phyloP scores from a whole-genome alignment of 2,888 invertebrate genomes.

The Isotomurus palustris region DNA sequence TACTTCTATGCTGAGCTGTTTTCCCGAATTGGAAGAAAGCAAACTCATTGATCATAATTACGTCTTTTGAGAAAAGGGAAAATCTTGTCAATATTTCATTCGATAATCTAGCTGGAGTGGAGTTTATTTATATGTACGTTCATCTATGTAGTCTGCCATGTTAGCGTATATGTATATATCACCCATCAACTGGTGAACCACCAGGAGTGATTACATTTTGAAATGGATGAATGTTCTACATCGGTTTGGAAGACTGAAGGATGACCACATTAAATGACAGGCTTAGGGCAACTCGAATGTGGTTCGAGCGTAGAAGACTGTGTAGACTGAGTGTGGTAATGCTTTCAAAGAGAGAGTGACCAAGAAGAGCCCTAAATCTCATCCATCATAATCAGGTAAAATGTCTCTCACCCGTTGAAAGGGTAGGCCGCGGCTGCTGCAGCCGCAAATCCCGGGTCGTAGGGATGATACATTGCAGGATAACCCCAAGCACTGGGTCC shows the following conservation, averaged over 20 bases:
- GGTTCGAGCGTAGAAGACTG: not conserved
- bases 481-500: constrained; percentile 84
- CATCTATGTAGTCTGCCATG: no score
- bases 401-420: constrained; percentile 80
- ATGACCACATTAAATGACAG: not conserved
- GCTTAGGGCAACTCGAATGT: no score
- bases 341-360: constrained; percentile 9
- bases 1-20: no score
- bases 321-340: not conserved
- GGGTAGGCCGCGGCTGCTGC: constrained; percentile 69
- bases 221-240: not conserved
- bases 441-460: constrained; percentile 58
- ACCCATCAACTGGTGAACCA: not conserved
- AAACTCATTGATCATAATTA: constrained; percentile 47
- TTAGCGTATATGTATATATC: no score
- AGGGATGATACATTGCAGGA: constrained; percentile 86
- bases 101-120: not conserved
- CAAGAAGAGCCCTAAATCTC: constrained; percentile 10
- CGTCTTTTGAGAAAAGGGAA: constrained; percentile 30
- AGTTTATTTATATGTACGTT: no score
- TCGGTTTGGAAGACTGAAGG: not conserved
- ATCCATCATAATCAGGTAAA: constrained; percentile 43
- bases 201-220: not conserved
- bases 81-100: constrained; percentile 32
- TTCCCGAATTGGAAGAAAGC: constrained; percentile 23